These are phyloP conservation scores for Hycleus cichorii DNA, from an alignment of 1,140 invertebrate genomes.

Conservation along the genomic window DNA sequence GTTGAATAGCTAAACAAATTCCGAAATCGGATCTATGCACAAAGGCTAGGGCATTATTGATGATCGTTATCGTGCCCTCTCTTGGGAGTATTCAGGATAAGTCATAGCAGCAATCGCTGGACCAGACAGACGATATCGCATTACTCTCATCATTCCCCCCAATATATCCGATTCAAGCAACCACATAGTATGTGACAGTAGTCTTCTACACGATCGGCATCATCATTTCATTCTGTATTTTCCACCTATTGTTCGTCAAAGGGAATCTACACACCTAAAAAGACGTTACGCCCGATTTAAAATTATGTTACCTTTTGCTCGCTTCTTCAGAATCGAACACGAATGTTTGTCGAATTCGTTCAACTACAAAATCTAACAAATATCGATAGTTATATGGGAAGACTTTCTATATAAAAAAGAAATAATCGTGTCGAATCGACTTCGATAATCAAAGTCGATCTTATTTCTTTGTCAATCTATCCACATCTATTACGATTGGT, in stretches of 20 bases:
- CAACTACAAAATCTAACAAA: constrained; percentile 5
- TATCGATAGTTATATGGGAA: not conserved
- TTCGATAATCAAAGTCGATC: constrained; percentile 25
- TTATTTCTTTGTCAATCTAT: too few species aligned
- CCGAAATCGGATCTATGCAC: constrained; percentile 2
- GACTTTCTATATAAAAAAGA: constrained; percentile 2
- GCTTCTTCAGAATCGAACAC: not conserved
- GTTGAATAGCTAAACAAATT: not conserved
- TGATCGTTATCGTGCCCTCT: constrained; percentile 11
- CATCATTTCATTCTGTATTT: too few species aligned
- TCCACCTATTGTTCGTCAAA: too few species aligned
- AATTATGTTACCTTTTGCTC: constrained; percentile 3
- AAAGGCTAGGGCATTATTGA: constrained; percentile 5
- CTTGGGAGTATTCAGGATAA: constrained; percentile 13
- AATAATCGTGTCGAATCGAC: constrained; percentile 22
- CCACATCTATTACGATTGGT: not conserved
- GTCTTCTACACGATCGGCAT: too few species aligned
- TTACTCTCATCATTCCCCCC: constrained; percentile 3
- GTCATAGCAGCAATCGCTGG: constrained; percentile 11
- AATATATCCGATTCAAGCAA: not conserved
- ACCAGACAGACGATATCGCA: constrained; percentile 11
- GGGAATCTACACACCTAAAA: not conserved
- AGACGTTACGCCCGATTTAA: constrained; percentile 9
- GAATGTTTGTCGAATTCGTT: constrained; percentile 1
- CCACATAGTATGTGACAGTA: too few species aligned